phyloP scores from a whole-genome alignment of 1,140 invertebrate species.

The Zaprionus ornatus region DNA sequence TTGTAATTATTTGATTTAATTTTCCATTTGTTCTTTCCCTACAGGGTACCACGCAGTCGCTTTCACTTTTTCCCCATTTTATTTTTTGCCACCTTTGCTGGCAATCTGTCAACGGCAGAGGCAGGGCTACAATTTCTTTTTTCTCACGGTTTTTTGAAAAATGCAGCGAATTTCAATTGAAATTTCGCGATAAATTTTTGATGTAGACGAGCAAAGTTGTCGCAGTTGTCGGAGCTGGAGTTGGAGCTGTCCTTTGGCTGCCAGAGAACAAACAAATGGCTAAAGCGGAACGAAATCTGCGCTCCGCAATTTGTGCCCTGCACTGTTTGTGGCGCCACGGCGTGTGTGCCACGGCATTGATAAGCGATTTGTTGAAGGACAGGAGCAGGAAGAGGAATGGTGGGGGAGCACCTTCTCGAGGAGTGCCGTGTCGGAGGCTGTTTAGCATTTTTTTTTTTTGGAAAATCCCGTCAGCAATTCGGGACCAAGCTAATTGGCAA shows the following conservation, averaged over 20 bases:
- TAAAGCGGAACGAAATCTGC: constrained; percentile 4
- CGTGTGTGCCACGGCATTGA: constrained; percentile 26
- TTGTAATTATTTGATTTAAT: background rate
- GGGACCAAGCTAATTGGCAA: constrained; percentile 41
- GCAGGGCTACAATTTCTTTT: background rate
- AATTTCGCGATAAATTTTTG: constrained; percentile 52
- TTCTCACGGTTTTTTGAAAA: constrained; percentile 18
- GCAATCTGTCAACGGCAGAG: constrained; percentile 32
- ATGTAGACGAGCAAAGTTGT: background rate
- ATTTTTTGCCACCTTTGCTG: constrained; percentile 4
- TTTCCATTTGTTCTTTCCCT: background rate
- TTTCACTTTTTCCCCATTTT: background rate
- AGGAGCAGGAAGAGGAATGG: background rate
- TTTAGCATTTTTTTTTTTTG: constrained; percentile 17
- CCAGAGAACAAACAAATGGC: constrained; percentile 4
- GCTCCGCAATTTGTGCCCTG: background rate
- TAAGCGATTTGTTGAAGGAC: constrained; percentile 15
- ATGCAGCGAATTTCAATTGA: constrained; percentile 52
- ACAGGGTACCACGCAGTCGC: background rate
- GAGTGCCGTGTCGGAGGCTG: background rate
- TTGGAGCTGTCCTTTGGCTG: background rate
- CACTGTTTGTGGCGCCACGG: background rate
- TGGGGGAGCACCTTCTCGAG: background rate
- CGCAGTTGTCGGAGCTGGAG: background rate
- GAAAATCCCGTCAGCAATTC: constrained; percentile 16